These are phyloP conservation scores for Sebastes hopkinsi DNA, from an alignment of 2,797 vertebrate species.

Conservation along the genomic window DNA sequence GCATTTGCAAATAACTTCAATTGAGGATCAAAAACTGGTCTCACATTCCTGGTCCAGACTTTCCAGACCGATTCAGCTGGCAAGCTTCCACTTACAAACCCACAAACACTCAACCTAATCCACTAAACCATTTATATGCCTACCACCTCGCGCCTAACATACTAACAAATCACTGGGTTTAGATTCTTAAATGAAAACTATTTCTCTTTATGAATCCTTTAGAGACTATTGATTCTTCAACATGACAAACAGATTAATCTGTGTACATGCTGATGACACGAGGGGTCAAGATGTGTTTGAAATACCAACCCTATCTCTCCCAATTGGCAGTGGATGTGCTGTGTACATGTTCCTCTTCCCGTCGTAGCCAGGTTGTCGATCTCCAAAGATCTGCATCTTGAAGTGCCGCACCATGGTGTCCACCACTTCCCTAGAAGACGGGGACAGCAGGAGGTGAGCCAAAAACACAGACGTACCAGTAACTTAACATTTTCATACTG, in stretches of 20 bases:
- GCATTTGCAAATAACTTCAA: not conserved
- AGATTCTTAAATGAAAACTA: not conserved
- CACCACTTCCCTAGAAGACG: slow-evolving; percentile 91
- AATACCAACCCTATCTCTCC: slow-evolving; percentile 90
- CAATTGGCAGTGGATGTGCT: slow-evolving; percentile 95
- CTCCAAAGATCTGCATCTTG: slow-evolving; percentile 99
- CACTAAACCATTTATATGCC: not conserved
- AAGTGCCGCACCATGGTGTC: slow-evolving; percentile 99
- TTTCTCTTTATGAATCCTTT: not conserved
- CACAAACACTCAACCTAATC: not conserved
- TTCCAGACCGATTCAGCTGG: not conserved
- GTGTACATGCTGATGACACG: not conserved
- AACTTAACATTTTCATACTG: not conserved
- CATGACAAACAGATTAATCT: not conserved
- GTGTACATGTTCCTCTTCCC: slow-evolving; percentile 99
- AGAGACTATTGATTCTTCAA: not conserved
- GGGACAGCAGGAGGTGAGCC: not conserved
- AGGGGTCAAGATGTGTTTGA: not conserved
- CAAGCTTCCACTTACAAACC: not conserved
- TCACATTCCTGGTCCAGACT: not conserved
- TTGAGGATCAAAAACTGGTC: not conserved
- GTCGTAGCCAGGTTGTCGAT: slow-evolving; percentile 97
- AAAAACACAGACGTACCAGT: not conserved
- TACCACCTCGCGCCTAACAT: not conserved
- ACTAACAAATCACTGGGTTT: not conserved